Evolutionary conservation across 2,888 invertebrate species (phyloP).

Genomic region (Rhamphomyia laevipes): DNA sequence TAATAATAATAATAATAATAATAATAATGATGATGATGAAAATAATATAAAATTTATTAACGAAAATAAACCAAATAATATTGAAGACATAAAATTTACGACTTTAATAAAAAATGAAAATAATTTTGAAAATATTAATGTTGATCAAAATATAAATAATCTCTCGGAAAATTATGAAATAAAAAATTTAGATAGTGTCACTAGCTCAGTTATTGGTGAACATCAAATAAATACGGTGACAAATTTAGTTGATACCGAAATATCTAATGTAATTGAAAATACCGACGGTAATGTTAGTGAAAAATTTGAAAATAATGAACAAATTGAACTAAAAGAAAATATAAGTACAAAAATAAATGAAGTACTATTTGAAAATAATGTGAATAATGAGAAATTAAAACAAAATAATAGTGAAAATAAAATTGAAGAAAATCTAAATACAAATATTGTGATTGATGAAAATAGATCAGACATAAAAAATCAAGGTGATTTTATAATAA

Average conservation of each 20-base stretch:
- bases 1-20: not conserved
- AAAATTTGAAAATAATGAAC: not conserved
- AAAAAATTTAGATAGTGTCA: too few relatives aligned
- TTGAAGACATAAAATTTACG: too few relatives aligned
- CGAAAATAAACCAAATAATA: too few relatives aligned
- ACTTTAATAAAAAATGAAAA: conserved; percentile 1
- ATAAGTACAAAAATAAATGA: not conserved
- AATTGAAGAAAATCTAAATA: not conserved
- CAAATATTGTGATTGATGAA: not conserved
- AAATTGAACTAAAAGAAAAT: not conserved
- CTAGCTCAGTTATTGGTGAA: too few relatives aligned
- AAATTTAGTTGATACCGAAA: too few relatives aligned
- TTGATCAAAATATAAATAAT: too few relatives aligned
- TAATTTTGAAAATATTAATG: not conserved
- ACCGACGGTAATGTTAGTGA: not conserved
- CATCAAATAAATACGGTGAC: too few relatives aligned
- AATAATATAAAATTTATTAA: not conserved
- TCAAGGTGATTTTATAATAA: not conserved
- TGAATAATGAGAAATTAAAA: not conserved
- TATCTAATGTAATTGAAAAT: too few relatives aligned
- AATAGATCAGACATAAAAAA: not conserved
- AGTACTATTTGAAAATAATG: not conserved
- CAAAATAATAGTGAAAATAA: not conserved
- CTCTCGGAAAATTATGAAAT: too few relatives aligned
- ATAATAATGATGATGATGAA: not conserved